phyloP scores from a whole-genome alignment of 1,140 invertebrate species.

The Anoplolepis gracilipes region DNA sequence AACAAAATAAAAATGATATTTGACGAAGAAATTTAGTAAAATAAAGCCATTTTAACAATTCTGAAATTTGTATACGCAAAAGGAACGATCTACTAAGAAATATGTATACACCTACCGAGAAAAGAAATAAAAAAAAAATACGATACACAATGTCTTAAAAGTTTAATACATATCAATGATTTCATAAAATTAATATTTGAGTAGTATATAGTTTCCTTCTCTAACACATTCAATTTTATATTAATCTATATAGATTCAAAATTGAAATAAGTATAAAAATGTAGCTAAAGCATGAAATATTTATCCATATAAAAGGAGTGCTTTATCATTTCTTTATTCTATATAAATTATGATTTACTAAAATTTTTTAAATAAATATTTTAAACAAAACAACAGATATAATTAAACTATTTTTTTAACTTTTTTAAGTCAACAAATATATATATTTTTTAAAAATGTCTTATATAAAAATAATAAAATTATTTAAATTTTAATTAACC shows the following conservation, averaged over 20 bases:
- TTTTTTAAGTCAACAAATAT: no score
- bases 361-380: no score
- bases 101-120: conserved; percentile 32
- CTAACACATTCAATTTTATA: not conserved
- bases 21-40: conserved; percentile 6
- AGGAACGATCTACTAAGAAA: conserved; percentile 15
- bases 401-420: no score
- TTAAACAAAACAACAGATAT: no score
- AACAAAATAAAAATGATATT: conserved; percentile 7
- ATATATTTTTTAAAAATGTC: no score
- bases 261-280: not conserved
- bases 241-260: not conserved
- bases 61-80: conserved; percentile 35
- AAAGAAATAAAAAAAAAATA: conserved; percentile 46
- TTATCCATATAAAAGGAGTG: not conserved
- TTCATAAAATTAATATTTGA: not conserved
- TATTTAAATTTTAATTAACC: no score
- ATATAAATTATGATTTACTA: no score
- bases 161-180: not conserved
- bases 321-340: no score
- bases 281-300: not conserved
- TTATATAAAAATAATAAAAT: no score
- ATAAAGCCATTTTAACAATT: not conserved
- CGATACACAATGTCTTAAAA: not conserved
- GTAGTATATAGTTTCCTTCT: not conserved